Conservation (phyloP, 2,113 vertebrate genomes). For the Isichthys henryi region DNA sequence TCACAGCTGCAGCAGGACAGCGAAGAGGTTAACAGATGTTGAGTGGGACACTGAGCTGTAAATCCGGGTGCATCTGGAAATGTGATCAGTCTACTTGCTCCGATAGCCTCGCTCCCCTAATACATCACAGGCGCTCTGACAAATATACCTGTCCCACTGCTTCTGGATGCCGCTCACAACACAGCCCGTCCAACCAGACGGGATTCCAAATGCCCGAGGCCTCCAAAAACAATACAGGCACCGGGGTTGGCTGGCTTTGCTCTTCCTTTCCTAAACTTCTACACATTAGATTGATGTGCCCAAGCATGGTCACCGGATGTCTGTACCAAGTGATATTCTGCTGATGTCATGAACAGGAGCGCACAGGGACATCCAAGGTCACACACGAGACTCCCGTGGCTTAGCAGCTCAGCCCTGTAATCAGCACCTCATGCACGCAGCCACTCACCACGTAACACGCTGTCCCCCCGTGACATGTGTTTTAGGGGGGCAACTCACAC, state of each 20-base stretch:
- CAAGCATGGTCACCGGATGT: background rate
- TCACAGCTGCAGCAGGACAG: constrained; percentile 28
- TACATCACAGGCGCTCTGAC: constrained; percentile 36
- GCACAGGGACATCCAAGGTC: background rate
- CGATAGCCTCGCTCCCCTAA: constrained; percentile 33
- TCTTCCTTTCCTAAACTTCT: constrained; percentile 21
- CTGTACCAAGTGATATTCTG: background rate
- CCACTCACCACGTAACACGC: background rate
- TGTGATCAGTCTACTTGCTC: constrained; percentile 39
- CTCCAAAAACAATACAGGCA: constrained; percentile 50
- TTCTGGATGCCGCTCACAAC: constrained; percentile 40
- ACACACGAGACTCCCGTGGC: constrained; percentile 28
- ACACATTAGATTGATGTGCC: background rate
- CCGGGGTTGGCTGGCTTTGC: background rate
- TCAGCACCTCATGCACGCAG: background rate
- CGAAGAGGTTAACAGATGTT: constrained; percentile 46
- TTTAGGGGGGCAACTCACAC: background rate
- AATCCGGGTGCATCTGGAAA: constrained; percentile 50
- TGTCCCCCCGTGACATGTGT: background rate
- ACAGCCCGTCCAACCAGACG: constrained; percentile 35
- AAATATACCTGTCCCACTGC: constrained; percentile 44
- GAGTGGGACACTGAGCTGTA: constrained; percentile 28
- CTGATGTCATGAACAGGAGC: background rate
- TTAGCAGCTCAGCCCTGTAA: background rate
- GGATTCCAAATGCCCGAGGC: constrained; percentile 29